A percentile compares a stretch with the other conserved stretches of the same genome.
Evolutionary conservation across 2,888 invertebrate genomes (phyloP).

Genomic region (Callinectes sapidus): DNA sequence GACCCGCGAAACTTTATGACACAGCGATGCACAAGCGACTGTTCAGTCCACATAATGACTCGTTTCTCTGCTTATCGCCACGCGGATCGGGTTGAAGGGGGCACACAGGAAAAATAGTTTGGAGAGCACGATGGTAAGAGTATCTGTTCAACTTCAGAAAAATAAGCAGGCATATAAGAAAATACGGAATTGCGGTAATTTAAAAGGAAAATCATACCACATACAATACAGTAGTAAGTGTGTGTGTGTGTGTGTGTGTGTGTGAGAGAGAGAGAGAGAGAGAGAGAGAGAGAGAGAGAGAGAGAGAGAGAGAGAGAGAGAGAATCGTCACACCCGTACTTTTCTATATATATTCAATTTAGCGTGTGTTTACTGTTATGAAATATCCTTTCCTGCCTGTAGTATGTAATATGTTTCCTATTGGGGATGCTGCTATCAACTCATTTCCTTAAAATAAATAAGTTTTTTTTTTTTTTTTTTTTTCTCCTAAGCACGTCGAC

Average conservation of each 20-base stretch:
- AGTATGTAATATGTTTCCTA: neutral
- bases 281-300: constrained; percentile 32
- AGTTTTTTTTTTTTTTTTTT: too few relatives aligned
- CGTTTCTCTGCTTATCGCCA: constrained; percentile 1
- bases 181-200: neutral
- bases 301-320: constrained; percentile 34
- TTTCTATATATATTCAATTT: too few relatives aligned
- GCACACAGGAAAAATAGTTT: neutral
- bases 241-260: constrained; percentile 6
- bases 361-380: too few relatives aligned
- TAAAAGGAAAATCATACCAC: neutral
- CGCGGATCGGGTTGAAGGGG: neutral
- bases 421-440: neutral
- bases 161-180: neutral
- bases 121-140: neutral
- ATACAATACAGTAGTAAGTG: neutral
- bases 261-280: constrained; percentile 25
- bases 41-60: constrained; percentile 13
- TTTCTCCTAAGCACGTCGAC: neutral
- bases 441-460: neutral
- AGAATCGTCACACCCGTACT: neutral
- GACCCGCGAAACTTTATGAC: neutral
- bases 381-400: too few relatives aligned
- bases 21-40: neutral
- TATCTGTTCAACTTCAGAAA: neutral